Evolutionary conservation across 1,140 invertebrate genomes (phyloP).

Genomic region (Aplysia californica): DNA sequence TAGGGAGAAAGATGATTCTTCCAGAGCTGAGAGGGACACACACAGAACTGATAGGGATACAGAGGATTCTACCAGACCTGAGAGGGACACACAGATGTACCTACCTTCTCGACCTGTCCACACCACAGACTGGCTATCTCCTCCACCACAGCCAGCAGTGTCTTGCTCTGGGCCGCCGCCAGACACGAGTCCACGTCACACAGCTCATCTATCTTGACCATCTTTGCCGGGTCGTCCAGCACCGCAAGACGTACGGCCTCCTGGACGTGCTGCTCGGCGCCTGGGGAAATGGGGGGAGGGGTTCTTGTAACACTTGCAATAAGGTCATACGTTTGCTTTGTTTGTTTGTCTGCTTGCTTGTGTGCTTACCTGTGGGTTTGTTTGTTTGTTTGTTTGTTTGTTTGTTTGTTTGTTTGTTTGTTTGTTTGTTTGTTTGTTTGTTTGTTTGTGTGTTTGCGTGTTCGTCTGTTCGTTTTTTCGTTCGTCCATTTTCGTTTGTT

Average conservation of each 20-base stretch:
- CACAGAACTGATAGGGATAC: neutral
- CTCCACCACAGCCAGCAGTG: conserved; percentile 53
- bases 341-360: neutral
- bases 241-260: conserved; percentile 44
- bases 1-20: neutral
- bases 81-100: neutral
- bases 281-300: conserved; percentile 32
- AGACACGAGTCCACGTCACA: conserved; percentile 47
- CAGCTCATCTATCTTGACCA: conserved; percentile 39
- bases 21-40: neutral
- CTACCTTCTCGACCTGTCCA: conserved; percentile 54
- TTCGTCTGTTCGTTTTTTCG: too few species aligned
- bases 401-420: too few species aligned
- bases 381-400: too few species aligned
- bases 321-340: neutral
- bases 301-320: neutral
- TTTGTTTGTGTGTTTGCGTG: too few species aligned
- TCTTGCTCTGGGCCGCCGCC: conserved; percentile 48
- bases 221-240: conserved; percentile 40
- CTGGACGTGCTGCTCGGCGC: conserved; percentile 51
- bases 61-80: neutral
- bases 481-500: too few species aligned
- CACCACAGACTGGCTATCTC: conserved; percentile 59
- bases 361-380: neutral
- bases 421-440: too few species aligned